A percentile compares a stretch with the other conserved stretches of the same genome.
phyloP scores from a whole-genome alignment of 2,113 vertebrate species.

The Cyanoderma ruficeps region DNA sequence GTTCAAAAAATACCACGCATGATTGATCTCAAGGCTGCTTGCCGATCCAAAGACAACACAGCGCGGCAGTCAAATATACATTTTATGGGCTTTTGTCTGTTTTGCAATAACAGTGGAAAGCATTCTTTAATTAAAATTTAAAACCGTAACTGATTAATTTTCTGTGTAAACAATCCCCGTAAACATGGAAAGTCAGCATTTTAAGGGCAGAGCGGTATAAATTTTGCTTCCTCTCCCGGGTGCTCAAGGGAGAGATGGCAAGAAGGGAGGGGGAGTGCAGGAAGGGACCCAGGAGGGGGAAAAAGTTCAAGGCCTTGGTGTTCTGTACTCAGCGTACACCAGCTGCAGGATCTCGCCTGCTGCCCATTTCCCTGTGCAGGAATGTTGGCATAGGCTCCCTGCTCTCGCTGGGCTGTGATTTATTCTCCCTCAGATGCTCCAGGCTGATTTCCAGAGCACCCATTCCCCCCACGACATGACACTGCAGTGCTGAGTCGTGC shows the following conservation, averaged over 20 bases:
- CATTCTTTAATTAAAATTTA: conserved; percentile 86
- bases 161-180: conserved; percentile 79
- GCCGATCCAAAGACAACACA: conserved; percentile 77
- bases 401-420: background rate
- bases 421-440: conserved; percentile 3
- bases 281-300: conserved; percentile 7
- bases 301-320: conserved; percentile 48
- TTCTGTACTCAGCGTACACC: conserved; percentile 7
- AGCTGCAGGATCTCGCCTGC: conserved; percentile 21
- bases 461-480: background rate
- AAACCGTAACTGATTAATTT: conserved; percentile 86
- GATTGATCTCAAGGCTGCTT: conserved; percentile 73
- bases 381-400: background rate
- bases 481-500: rapidly evolving
- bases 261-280: conserved; percentile 40
- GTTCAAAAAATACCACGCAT: conserved; percentile 76
- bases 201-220: conserved; percentile 69
- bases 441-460: conserved; percentile 28
- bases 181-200: conserved; percentile 79
- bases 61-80: conserved; percentile 75
- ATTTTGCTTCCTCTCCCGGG: conserved; percentile 58
- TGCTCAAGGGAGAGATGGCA: conserved; percentile 35
- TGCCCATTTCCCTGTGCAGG: conserved; percentile 17
- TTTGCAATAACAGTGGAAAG: conserved; percentile 81
- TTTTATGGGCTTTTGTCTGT: conserved; percentile 83